Evolutionary conservation across 2,888 invertebrate species (phyloP).

Genomic region (Amblyjoppa proteus): DNA sequence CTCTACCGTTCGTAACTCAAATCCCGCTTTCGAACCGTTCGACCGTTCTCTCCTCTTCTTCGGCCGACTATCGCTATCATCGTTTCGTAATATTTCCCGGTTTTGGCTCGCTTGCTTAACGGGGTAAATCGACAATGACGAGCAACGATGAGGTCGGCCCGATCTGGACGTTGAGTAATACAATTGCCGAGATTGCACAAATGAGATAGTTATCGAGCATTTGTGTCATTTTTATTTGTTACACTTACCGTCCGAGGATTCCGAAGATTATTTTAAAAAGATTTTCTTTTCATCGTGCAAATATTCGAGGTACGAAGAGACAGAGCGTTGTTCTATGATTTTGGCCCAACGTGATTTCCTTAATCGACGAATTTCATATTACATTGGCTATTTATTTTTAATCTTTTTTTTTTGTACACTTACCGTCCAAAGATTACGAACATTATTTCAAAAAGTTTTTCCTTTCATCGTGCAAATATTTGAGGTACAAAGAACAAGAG

Average conservation of each 20-base stretch:
- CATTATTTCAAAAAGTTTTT: background rate
- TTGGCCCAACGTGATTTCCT: background rate
- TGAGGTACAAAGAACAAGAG: background rate
- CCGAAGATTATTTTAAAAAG: background rate
- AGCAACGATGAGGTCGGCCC: background rate
- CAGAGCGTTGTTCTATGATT: background rate
- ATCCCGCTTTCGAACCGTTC: slow-evolving; percentile 47
- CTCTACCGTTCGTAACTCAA: slow-evolving; percentile 75
- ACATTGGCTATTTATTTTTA: background rate
- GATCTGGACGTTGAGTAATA: background rate
- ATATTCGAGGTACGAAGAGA: background rate
- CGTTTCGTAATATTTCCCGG: slow-evolving; percentile 53
- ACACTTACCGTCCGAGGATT: background rate
- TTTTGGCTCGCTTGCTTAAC: background rate
- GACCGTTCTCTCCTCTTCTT: slow-evolving; percentile 43
- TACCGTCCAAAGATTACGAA: background rate
- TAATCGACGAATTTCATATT: slow-evolving; percentile 11
- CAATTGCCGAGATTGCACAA: background rate
- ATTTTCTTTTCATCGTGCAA: background rate
- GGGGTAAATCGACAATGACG: slow-evolving; percentile 6
- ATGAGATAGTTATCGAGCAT: background rate
- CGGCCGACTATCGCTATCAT: slow-evolving; percentile 44
- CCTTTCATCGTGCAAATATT: background rate
- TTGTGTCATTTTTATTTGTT: background rate
- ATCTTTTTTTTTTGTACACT: background rate